Evolutionary conservation across 2,888 invertebrate species (phyloP).

Genomic region (Mythimna albipuncta): DNA sequence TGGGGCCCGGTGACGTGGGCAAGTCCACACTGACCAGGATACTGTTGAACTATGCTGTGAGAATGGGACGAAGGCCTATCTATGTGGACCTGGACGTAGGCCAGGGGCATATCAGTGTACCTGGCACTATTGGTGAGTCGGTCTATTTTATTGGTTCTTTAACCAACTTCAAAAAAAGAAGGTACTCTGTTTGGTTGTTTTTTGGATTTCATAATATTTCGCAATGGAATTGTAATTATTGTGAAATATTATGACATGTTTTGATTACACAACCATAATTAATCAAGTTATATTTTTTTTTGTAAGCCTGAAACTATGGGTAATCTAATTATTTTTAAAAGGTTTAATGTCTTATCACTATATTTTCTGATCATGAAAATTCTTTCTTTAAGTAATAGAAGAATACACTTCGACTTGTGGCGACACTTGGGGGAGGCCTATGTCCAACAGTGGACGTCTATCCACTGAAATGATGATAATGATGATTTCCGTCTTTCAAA

Average conservation of each 20-base stretch:
- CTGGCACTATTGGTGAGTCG: conserved; percentile 95
- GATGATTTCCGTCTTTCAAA: too few relatives aligned
- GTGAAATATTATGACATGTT: background rate
- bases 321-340: background rate
- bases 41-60: conserved; percentile 98
- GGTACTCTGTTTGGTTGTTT: background rate
- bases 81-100: conserved; percentile 99
- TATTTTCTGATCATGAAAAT: background rate
- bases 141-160: background rate
- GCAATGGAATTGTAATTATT: background rate
- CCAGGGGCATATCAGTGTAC: conserved; percentile 97
- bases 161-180: background rate
- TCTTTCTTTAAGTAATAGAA: too few relatives aligned
- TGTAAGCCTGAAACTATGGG: too few relatives aligned
- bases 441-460: too few relatives aligned
- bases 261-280: background rate
- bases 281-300: too few relatives aligned
- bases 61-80: conserved; percentile 96
- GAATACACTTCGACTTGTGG: too few relatives aligned
- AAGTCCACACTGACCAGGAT: conserved; percentile 97
- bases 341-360: too few relatives aligned
- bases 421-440: too few relatives aligned
- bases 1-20: conserved; percentile 98
- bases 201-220: conserved; percentile 1
- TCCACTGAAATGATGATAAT: too few relatives aligned